Base-by-base conservation (phyloP, 2,113 vertebrate species). In the Nyctibius bracteatus region DNA sequence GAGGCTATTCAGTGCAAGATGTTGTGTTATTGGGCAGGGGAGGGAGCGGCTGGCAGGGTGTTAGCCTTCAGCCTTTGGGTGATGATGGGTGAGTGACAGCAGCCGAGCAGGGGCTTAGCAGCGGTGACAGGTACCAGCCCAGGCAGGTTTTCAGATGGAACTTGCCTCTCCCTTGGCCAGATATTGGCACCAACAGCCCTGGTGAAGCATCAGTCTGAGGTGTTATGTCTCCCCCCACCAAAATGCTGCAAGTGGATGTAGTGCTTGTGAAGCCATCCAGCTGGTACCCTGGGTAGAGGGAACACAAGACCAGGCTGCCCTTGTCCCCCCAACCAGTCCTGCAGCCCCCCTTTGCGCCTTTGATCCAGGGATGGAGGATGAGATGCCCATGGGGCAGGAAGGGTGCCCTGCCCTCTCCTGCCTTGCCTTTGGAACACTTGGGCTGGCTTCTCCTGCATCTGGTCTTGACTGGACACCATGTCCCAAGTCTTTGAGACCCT, bases 141-240 rank as follows among this genome's bases (percentile, higher is more conserved):
- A 4, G 43, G 55, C 54, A 25, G 18, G 3, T 12, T 37, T 63
- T 46, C 61, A 81, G 68, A 39, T 80, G 62, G 75, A 92, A 80
- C 71, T n/a, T 41, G 25, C 62, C 31, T 80, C 1, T 7, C 24
- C 66, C 13, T 15, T 62, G 79, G 49, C 41, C 55, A 59, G 37
- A 22, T 8, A 3, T 2, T 7, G 37, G 10, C 7, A 5, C 54
- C 1, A 4, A 46, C 80, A 88, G 79, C 43, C 55, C n/a, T 14
- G 14, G 25, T 24, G 63, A 59, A 33, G 33, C 43, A 12, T 5
- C 0, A 0, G 3, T 6, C 41, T 41, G 66, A 35, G 14, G 3
- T 31, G 28, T 4, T 25, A 9, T 3, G 25, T 62, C 18, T 39
- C 3, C 28, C 9, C 14, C 6, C 63, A 14, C 43, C 25, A 8